Conservation (phyloP, 2,888 invertebrate species). For the Acanthacorydalis orientalis region DNA sequence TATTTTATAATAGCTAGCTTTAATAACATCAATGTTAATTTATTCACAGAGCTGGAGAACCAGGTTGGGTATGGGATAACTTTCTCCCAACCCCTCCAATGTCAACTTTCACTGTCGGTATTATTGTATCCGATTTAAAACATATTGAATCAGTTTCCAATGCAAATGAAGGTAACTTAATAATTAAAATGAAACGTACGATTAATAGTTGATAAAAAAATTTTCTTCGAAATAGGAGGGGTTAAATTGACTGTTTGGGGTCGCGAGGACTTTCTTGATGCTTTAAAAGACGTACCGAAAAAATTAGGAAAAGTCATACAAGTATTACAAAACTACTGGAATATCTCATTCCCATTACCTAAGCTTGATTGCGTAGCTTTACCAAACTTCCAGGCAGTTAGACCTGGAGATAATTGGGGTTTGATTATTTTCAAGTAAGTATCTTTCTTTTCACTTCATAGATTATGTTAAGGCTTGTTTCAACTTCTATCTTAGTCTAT, state of each 20-base stretch:
- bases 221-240: slow-evolving; percentile 6
- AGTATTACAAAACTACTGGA: slow-evolving; percentile 44
- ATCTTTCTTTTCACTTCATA: too few relatives aligned
- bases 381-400: slow-evolving; percentile 51
- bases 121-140: slow-evolving; percentile 49
- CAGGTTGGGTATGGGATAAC: slow-evolving; percentile 45
- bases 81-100: slow-evolving; percentile 57
- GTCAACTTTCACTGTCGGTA: slow-evolving; percentile 58
- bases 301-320: slow-evolving; percentile 39
- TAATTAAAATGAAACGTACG: too few relatives aligned
- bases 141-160: neutral
- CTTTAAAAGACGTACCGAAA: slow-evolving; percentile 36
- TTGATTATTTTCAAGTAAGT: slow-evolving; percentile 59
- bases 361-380: slow-evolving; percentile 57
- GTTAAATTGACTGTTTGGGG: slow-evolving; percentile 44
- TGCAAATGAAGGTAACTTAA: too few relatives aligned
- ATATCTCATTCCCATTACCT: slow-evolving; percentile 43
- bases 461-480: too few relatives aligned
- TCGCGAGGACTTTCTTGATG: slow-evolving; percentile 40
- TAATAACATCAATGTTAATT: neutral
- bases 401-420: slow-evolving; percentile 67
- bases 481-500: too few relatives aligned
- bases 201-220: neutral
- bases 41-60: slow-evolving; percentile 30
- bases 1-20: too few relatives aligned